Evolutionary conservation across 2,797 vertebrate species (phyloP).

Genomic region (Trachops cirrhosus): DNA sequence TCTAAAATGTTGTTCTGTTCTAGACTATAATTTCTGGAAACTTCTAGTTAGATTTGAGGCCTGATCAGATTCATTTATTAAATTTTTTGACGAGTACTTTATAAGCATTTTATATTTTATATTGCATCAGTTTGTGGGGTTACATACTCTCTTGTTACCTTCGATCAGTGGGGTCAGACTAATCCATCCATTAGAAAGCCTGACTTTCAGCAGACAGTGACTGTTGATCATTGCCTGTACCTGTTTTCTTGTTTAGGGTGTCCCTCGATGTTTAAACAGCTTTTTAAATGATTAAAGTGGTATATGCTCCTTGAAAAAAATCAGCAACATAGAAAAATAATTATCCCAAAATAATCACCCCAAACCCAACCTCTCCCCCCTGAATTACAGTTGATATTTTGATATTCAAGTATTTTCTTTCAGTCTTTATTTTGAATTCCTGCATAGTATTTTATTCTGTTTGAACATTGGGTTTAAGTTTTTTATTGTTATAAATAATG

Average conservation of each 20-base stretch:
- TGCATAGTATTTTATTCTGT: not conserved
- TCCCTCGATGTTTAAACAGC: not conserved
- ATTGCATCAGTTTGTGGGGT: not conserved
- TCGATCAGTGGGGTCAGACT: not conserved
- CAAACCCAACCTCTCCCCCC: not conserved
- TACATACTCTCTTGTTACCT: not conserved
- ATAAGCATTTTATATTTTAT: not conserved
- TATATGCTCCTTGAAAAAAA: not conserved
- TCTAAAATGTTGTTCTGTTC: not conserved
- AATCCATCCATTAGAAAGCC: not conserved
- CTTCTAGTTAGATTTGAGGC: not conserved
- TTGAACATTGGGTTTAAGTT: constrained; percentile 15
- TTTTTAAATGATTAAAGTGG: not conserved
- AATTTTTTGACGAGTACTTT: not conserved
- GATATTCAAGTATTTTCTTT: not conserved
- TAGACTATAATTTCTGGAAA: not conserved
- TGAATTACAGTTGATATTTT: constrained; percentile 6
- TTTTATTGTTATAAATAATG: constrained; percentile 47
- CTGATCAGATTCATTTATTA: not conserved
- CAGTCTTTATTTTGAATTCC: not conserved
- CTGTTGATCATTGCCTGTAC: not conserved
- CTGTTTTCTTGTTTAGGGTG: not conserved
- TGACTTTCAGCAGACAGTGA: not conserved
- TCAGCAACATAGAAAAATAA: not conserved
- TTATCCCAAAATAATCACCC: not conserved